Percentiles rank a stretch among this genome's conserved stretches.
Conservation (phyloP, 2,797 vertebrate genomes). For the Micrastur ruficollis region DNA sequence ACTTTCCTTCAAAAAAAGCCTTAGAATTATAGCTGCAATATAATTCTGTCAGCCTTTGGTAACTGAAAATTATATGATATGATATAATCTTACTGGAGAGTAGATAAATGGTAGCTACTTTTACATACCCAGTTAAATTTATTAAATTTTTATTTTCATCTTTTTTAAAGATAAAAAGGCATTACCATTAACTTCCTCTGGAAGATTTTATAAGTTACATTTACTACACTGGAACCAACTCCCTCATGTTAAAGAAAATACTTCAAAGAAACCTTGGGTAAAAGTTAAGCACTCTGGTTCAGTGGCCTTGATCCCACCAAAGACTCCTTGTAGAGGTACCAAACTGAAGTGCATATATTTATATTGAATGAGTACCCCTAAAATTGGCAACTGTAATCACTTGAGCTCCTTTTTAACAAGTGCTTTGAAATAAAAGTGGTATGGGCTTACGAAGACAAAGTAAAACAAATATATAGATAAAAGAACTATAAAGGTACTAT, state of each 20-base stretch:
- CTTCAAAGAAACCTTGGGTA: not conserved
- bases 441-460: not conserved
- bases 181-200: not conserved
- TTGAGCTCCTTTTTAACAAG: not conserved
- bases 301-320: not conserved
- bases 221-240: rapidly evolving
- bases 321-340: not conserved
- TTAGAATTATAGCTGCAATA: too few relatives aligned
- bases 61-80: too few relatives aligned
- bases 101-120: not conserved
- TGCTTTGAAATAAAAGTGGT: not conserved
- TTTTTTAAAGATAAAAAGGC: not conserved
- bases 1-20: too few relatives aligned
- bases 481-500: not conserved
- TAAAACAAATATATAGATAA: not conserved
- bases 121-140: not conserved
- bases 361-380: not conserved
- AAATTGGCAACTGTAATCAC: not conserved
- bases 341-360: not conserved
- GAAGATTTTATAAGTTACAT: not conserved
- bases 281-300: not conserved
- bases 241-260: not conserved
- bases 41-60: too few relatives aligned
- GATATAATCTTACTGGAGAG: too few relatives aligned
- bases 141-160: not conserved